Base-by-base conservation (phyloP, 92 coral and sea anemone genomes). In the Epizoanthus illoricatus region DNA sequence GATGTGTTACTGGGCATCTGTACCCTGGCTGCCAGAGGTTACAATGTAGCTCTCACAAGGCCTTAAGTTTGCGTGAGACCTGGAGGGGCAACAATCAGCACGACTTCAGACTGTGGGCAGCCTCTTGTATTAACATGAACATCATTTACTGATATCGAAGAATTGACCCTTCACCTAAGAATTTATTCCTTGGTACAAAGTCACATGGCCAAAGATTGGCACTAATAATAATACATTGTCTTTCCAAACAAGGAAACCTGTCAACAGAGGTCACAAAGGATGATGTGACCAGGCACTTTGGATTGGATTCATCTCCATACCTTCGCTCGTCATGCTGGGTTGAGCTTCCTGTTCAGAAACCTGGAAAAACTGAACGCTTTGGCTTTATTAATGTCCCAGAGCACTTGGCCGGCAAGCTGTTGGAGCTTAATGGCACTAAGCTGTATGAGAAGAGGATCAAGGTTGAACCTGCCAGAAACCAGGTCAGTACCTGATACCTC, bases 311-410 rank as follows among this genome's bases (percentile, higher is more conserved):
- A 49, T 88, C 99, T 5, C 99, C 99, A 11, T 93, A 96, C 84
- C 84, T 93, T 33, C 84, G 95, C 3, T 90, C 99, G 4, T 88
- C 97, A 4, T 90, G 93, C 81, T 94, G 97, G 94, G 90, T 96
- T 17, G 99, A 96, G 33, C 90, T 96, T 17, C 92, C 97, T 18
- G 65, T 76, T 40, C 92, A 88, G 23, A 87, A 87, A 13, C 74
- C 94, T 16, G 97, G 97, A 5, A 65, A 84, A 21, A 84, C 94
- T 43, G 87, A 94, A 71, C 97, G 98, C 2, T 96, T 88, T 85
- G 99, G 91, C 4, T 96, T 94, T 60, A 80, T 96, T 41, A 91
- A 82, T 85, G 98, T 94, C 36, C 97, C 99, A 42, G 90, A 91
- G 59, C 91, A 94, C 64, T 84, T 93, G 74, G 99, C 97, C 21